Conservation (phyloP, 2,888 invertebrate genomes). For the Cerceris ruficornis region DNA sequence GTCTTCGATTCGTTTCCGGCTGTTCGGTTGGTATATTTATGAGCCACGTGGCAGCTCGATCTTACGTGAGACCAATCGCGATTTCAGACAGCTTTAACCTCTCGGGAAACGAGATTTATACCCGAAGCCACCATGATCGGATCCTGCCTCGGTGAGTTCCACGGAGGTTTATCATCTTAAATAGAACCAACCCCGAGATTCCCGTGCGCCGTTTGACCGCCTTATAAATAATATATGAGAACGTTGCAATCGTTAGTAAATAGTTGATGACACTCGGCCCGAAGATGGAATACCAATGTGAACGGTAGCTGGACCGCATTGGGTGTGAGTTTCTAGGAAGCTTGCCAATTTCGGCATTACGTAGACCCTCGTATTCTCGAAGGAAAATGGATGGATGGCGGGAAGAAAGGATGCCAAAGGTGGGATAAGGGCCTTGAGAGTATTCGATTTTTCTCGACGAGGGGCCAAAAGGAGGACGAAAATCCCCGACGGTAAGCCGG, state of each 20-base stretch:
- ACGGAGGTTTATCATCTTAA: constrained; percentile 28
- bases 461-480: background rate
- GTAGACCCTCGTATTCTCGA: constrained; percentile 28
- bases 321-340: constrained; percentile 45
- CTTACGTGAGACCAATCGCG: constrained; percentile 20
- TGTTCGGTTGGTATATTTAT: too few relatives aligned
- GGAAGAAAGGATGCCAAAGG: constrained; percentile 48
- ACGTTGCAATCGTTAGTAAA: constrained; percentile 59
- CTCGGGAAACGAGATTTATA: constrained; percentile 43
- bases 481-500: background rate
- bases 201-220: constrained; percentile 16
- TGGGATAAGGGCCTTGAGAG: constrained; percentile 29
- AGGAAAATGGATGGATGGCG: constrained; percentile 30
- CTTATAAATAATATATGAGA: constrained; percentile 50
- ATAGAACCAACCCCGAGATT: background rate
- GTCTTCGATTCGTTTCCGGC: too few relatives aligned
- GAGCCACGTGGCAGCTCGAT: constrained; percentile 14
- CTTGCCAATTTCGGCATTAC: constrained; percentile 64
- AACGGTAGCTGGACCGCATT: background rate
- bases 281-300: constrained; percentile 54
- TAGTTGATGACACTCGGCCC: constrained; percentile 58
- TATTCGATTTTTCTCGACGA: constrained; percentile 47
- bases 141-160: background rate
- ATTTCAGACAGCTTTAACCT: constrained; percentile 17
- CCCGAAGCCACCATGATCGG: background rate